Evolutionary conservation across 2,113 vertebrate genomes (phyloP).

Genomic region (Illadopsis cleaveri): DNA sequence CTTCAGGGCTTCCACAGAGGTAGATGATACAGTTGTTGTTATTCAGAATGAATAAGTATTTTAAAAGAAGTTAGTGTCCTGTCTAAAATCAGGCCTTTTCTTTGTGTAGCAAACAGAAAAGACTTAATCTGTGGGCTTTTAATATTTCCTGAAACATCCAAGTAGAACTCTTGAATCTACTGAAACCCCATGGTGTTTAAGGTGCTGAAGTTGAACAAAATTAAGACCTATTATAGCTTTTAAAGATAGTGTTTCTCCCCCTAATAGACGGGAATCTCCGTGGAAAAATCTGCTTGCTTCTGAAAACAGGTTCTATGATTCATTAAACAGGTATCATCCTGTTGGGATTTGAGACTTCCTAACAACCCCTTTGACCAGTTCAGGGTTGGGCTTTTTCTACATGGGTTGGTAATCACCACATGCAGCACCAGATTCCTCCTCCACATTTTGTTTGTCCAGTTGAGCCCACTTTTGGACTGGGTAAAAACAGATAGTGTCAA

Average conservation of each 20-base stretch:
- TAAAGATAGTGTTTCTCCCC: conserved; percentile 85
- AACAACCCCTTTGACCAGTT: conserved; percentile 60
- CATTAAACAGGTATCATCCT: conserved; percentile 88
- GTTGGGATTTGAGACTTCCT: conserved; percentile 74
- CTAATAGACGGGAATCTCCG: conserved; percentile 89
- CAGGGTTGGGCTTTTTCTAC: conserved; percentile 73
- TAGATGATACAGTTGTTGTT: neutral
- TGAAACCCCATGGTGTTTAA: conserved; percentile 4
- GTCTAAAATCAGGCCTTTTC: neutral
- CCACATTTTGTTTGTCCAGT: neutral
- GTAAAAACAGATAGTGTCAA: neutral
- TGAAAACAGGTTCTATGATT: conserved; percentile 87
- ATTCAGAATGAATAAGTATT: neutral
- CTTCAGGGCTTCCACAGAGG: neutral
- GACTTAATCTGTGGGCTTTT: neutral
- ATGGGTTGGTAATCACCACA: conserved; percentile 75
- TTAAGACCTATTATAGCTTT: conserved; percentile 44
- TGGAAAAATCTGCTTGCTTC: conserved; percentile 91
- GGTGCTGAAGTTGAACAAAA: conserved; percentile 15
- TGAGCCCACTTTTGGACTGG: neutral
- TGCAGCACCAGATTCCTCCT: neutral
- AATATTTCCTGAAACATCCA: neutral
- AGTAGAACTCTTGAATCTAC: neutral
- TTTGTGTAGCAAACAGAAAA: neutral
- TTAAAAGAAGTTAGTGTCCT: neutral